Base-by-base conservation (phyloP, 2,113 vertebrate genomes). In the Pluvianellus socialis region DNA sequence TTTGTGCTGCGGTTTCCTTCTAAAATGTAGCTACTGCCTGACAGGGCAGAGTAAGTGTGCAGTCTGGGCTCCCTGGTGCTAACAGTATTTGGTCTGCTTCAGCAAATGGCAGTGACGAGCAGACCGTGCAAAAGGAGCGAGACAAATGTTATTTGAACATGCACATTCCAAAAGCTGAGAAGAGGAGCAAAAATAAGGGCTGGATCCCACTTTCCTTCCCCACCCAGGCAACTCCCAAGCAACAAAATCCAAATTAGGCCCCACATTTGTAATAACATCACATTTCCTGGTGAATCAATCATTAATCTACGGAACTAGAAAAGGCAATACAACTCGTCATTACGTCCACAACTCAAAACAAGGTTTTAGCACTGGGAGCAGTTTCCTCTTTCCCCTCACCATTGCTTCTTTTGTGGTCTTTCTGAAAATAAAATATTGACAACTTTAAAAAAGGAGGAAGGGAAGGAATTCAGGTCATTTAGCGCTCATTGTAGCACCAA, bases 11-110 rank as follows among this genome's bases (percentile, higher is more conserved):
- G 96, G 96, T 97, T 98, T 98, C 92, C 94, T 95, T 86, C 94
- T 91, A 88, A 97, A 96, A 95, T 73, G 79, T 61, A 97, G 96
- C 92, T 98, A 97, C 96, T 96, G 93, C 94, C 90, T 94, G 89
- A 79, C 87, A 74, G 70, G 71, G 58, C 73, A 90, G 83, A 84
- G 80, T 79, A 79, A 96, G 80, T 27, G 80, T 80, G 77, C 66
- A 90, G 86, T 74, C 82, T 96, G 82, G 75, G 58, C 50, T 97
- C 66, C 74, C 70, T 45, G 59, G 21, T 55, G 52, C 81, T 85
- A 72, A 19, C 55, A 49, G 35, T 18, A 52, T 86, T 93, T 92
- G 93, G 74, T 80, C 88, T 92, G 63, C 73, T 91, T 94, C 40
- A 71, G 66, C 45, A 73, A 93, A 92, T 27, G 30, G 63, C 61